These are phyloP conservation scores for Phenganax subtilis DNA, from an alignment of 92 coral and sea anemone genomes.

Conservation along the genomic window DNA sequence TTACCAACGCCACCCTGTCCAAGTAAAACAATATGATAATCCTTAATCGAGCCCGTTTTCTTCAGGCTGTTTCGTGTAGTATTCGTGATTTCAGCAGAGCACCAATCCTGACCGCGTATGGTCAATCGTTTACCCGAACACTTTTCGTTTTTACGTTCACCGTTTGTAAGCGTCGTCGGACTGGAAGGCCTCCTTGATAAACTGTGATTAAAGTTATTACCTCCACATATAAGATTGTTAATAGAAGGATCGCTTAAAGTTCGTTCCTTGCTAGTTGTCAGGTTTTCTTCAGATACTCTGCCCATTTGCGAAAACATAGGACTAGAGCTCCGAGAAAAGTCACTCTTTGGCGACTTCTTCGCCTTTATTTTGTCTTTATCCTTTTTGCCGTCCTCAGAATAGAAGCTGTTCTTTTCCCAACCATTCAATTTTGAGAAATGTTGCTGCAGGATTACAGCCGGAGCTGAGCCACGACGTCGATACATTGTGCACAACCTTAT, in stretches of 20 bases:
- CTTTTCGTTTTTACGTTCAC: conserved; percentile 20
- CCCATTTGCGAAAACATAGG: conserved; percentile 34
- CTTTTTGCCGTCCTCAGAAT: conserved; percentile 36
- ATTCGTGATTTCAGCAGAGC: conserved; percentile 39
- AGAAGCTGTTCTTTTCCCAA: conserved; percentile 35
- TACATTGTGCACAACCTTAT: conserved; percentile 30
- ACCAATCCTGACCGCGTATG: conserved; percentile 37
- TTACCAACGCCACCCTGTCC: conserved; percentile 90
- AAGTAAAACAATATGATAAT: conserved; percentile 67
- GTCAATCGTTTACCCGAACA: conserved; percentile 36
- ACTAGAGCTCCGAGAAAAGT: conserved; percentile 30
- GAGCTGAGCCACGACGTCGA: conserved; percentile 83
- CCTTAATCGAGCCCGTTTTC: conserved; percentile 57
- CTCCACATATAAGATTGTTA: conserved; percentile 12
- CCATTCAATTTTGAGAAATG: conserved; percentile 51
- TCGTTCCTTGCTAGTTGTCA: conserved; percentile 11
- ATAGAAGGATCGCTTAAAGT: conserved; percentile 40
- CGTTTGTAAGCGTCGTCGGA: conserved; percentile 13
- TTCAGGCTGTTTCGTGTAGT: conserved; percentile 44
- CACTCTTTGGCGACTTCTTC: conserved; percentile 31
- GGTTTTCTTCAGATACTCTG: conserved; percentile 12
- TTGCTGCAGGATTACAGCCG: conserved; percentile 68
- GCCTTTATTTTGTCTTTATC: conserved; percentile 32
- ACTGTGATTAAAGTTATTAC: conserved; percentile 14
- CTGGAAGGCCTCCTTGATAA: conserved; percentile 33